These are phyloP conservation scores for Drosophila setifemur DNA, from an alignment of 1,140 invertebrate genomes.

Conservation along the genomic window DNA sequence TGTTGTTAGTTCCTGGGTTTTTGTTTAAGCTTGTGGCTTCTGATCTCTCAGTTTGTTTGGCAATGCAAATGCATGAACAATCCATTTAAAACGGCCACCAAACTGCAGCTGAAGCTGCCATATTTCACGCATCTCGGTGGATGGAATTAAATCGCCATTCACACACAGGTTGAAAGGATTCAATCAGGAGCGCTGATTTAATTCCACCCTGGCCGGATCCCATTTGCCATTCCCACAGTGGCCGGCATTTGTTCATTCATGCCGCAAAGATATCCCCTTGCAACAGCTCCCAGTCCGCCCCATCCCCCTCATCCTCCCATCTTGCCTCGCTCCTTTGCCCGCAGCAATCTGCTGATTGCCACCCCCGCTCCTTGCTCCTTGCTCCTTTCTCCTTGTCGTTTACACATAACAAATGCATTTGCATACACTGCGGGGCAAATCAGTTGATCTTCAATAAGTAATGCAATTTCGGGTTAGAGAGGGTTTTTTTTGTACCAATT, in stretches of 20 bases:
- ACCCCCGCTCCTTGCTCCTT: not conserved
- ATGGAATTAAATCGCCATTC: slow-evolving; percentile 30
- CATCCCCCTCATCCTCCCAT: not conserved
- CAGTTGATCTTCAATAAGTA: not conserved
- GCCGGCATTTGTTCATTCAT: slow-evolving; percentile 37
- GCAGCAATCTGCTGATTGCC: slow-evolving; percentile 43
- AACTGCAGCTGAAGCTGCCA: not conserved
- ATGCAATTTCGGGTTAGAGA: no score
- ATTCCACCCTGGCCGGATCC: slow-evolving; percentile 17
- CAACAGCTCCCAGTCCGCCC: not conserved
- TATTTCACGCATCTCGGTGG: slow-evolving; percentile 12
- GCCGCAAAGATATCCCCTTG: slow-evolving; percentile 16
- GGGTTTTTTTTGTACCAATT: no score
- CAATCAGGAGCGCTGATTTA: slow-evolving; percentile 46
- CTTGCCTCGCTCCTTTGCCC: slow-evolving; percentile 9
- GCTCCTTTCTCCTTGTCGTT: not conserved
- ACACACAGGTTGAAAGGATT: slow-evolving; percentile 21
- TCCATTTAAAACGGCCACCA: not conserved
- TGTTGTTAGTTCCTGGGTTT: slow-evolving; percentile 5
- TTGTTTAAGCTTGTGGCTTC: slow-evolving; percentile 23
- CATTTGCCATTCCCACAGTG: slow-evolving; percentile 19
- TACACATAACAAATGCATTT: slow-evolving; percentile 47
- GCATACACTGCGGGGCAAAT: slow-evolving; percentile 3
- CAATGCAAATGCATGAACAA: not conserved
- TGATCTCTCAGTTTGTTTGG: slow-evolving; percentile 4